Base-by-base conservation (phyloP, 2,888 invertebrate genomes). In the Acleris sparsana region DNA sequence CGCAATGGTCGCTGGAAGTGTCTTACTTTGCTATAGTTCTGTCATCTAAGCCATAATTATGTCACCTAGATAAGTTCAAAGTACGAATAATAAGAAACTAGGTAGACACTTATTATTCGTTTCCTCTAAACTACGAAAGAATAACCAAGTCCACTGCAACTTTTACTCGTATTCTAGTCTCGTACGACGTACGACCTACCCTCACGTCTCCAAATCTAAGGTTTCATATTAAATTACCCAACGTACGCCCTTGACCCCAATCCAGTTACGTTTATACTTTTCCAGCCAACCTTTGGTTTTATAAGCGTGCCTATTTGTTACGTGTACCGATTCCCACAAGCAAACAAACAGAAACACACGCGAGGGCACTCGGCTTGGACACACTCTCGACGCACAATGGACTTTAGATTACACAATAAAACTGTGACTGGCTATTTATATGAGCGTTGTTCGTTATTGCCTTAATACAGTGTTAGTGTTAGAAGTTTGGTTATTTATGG, bases 301-400 rank as follows among this genome's bases (percentile, higher is more conserved):
- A 65, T 62, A 68, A 49, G 55, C 59, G 17, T 63, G 49, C 43
- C 52, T 53, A 66, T 70, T 72, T 61, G 68, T 62, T 65, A 60
- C 73, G 68, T 74, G 84, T 78, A 63, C 82, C 69, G 75, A 78
- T 86, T 86, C 85, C 78, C 85, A 85, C 83, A 74, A 67, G 44
- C 65, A 58, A 70, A 71, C 58, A 68, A 70, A 74, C 72, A 75
- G 18, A 58, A 13, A 53, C 46, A 73, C 71, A 73, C 70, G 60
- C 74, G 79, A 77, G 78, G 80, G 78, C 80, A 72, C 76, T 77
- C 79, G 75, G 79, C 84, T 78, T 73, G 74, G 80, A 80, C 82
- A 78, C 76, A 74, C 78, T 77, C 56, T 68, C 52, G 48, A 72
- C 58, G 72, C 69, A 82, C 82, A 81, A 83, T 83, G 73, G 77